phyloP scores from a whole-genome alignment of 2,888 invertebrate genomes.

The Desoria tigrina region DNA sequence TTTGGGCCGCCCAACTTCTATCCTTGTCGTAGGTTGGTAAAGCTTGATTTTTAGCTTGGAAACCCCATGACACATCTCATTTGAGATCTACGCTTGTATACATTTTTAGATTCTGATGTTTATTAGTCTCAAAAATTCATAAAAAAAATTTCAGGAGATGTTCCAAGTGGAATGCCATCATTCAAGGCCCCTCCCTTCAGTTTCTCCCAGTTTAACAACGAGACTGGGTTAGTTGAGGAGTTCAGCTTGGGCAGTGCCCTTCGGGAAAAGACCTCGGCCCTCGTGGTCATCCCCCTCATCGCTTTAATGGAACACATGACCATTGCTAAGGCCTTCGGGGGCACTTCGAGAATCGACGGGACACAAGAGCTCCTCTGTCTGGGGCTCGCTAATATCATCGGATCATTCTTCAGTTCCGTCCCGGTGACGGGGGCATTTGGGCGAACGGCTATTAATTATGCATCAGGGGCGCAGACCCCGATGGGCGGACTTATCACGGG shows the following conservation, averaged over 20 bases:
- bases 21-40: constrained; percentile 36
- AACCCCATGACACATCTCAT: too few species aligned
- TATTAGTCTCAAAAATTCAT: too few species aligned
- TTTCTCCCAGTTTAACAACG: constrained; percentile 54
- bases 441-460: constrained; percentile 60
- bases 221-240: constrained; percentile 63
- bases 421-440: constrained; percentile 59
- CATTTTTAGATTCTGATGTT: too few species aligned
- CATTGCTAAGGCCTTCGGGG: constrained; percentile 84
- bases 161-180: constrained; percentile 70
- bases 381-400: constrained; percentile 59
- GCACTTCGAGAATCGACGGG: constrained; percentile 55
- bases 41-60: too few species aligned
- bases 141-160: too few species aligned
- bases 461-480: constrained; percentile 59
- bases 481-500: constrained; percentile 72
- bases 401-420: constrained; percentile 57
- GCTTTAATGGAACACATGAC: constrained; percentile 85
- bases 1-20: constrained; percentile 27
- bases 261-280: constrained; percentile 76
- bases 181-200: constrained; percentile 67
- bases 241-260: constrained; percentile 70
- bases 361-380: constrained; percentile 57
- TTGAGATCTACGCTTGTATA: too few species aligned
- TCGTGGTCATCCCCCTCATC: constrained; percentile 82